Evolutionary conservation across 2,113 vertebrate species (phyloP), one percentile per base, ranked within the genome.

Genomic region (Leiothrix lutea): DNA sequence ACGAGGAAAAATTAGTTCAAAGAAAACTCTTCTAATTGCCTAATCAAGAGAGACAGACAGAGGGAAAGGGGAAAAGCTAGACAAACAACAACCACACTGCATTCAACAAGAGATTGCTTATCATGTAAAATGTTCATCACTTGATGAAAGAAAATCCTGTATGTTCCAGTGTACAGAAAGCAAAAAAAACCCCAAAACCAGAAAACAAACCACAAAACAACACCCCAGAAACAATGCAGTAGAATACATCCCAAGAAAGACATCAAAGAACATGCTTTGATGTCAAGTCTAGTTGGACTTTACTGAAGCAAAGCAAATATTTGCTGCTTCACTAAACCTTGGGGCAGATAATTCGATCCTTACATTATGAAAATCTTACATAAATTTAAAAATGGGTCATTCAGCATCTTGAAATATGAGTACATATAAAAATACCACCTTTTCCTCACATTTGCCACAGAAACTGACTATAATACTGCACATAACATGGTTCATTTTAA

Each of bases 361-460:
- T 81, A 17, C 29, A 47, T 79, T 86, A 80, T n/a, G 72, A 86
- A 86, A 69, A 60, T 64, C 22, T 56, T 73, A 60, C 1, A 33
- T 60, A 86, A 60, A 71, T 86, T 86, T 65, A 78, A 69, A 95
- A 97, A 65, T 73, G 77, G 71, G 90, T 80, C 81, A 93, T 19
- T 56, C 2, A 2, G 31, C 38, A 91, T 65, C 50, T 74, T 69
- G 42, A 95, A 92, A 69, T 81, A 48, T 8, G 51, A 78, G 22
- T 26, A 65, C 33, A 48, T 77, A 65, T 21, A 86, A 83, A 90
- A 90, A 73, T 80, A 90, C 19, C 50, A 90, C 29, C 51, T 82
- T 66, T 83, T n/a, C 56, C 40, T 88, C 47, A 57, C 19, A 45
- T 50, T 58, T 0, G 2, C 65, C 44, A 54, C 4, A 88, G 78